Evolutionary conservation across 1,140 invertebrate species (phyloP).

Genomic region (Sinella curviseta): DNA sequence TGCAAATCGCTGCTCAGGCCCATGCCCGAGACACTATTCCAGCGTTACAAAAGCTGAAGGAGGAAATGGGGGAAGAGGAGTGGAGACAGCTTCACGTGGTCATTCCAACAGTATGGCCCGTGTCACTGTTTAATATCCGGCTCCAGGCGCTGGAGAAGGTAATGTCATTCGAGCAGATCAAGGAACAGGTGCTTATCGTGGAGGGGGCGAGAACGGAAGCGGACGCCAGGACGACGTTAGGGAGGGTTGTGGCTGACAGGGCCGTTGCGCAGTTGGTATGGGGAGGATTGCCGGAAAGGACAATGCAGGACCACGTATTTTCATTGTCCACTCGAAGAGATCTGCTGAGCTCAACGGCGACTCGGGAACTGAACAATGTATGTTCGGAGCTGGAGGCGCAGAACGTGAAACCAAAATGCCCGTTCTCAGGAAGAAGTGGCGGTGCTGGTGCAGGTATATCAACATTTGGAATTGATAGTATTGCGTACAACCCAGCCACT

Average conservation of each 20-base stretch:
- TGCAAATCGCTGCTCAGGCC: slow-evolving; percentile 20
- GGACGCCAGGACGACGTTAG: slow-evolving; percentile 1
- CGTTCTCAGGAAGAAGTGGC: not conserved
- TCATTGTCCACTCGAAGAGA: slow-evolving; percentile 31
- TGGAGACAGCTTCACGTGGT: slow-evolving; percentile 29
- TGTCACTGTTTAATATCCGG: too few relatives aligned
- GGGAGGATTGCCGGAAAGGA: not conserved
- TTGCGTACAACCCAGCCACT: too few relatives aligned
- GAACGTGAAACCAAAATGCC: not conserved
- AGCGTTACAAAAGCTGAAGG: slow-evolving; percentile 29
- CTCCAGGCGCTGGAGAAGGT: too few relatives aligned
- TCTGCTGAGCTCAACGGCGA: slow-evolving; percentile 7
- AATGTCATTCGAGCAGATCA: slow-evolving; percentile 25
- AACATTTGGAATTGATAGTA: too few relatives aligned
- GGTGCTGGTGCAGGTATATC: too few relatives aligned
- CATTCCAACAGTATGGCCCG: too few relatives aligned
- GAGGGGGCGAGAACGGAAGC: not conserved
- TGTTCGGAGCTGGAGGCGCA: not conserved
- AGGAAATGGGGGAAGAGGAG: slow-evolving; percentile 27
- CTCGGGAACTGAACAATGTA: not conserved
- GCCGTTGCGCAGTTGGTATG: slow-evolving; percentile 25
- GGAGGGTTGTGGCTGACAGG: slow-evolving; percentile 32
- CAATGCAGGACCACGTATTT: slow-evolving; percentile 1
- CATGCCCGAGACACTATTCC: too few relatives aligned
- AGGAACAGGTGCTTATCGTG: too few relatives aligned